Percentiles rank a stretch among this genome's conserved stretches.
Conservation (phyloP, 2,888 invertebrate species). For the Agelastica alni region DNA sequence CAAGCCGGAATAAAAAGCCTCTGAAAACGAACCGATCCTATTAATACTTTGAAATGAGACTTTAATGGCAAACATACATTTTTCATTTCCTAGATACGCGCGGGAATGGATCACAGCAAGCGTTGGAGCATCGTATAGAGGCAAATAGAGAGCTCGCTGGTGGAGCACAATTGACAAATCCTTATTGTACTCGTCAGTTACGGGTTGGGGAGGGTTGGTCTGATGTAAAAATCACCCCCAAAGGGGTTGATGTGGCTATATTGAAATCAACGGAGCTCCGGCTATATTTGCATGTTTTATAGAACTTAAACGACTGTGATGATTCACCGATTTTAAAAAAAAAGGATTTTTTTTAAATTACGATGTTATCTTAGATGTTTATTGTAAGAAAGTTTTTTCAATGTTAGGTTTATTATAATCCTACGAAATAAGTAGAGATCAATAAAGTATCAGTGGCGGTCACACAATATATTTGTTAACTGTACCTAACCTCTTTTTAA, state of each 20-base stretch:
- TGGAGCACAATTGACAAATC: slow-evolving; percentile 53
- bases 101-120: slow-evolving; percentile 37
- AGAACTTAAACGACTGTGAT: slow-evolving; percentile 8
- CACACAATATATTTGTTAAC: no score
- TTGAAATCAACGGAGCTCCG: slow-evolving; percentile 50
- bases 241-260: slow-evolving; percentile 51
- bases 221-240: slow-evolving; percentile 53
- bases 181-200: slow-evolving; percentile 49
- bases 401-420: no score
- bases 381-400: no score
- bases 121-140: slow-evolving; percentile 31
- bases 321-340: no score
- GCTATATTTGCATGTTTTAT: slow-evolving; percentile 44
- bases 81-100: slow-evolving; percentile 51
- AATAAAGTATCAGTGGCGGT: no score
- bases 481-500: no score
- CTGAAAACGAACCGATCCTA: slow-evolving; percentile 39
- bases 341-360: no score
- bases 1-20: slow-evolving; percentile 27
- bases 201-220: slow-evolving; percentile 30
- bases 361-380: no score
- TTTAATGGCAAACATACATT: slow-evolving; percentile 52
- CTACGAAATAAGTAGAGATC: no score
- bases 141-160: slow-evolving; percentile 48
- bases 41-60: slow-evolving; percentile 50